phyloP scores from a whole-genome alignment of 2,888 invertebrate genomes.

The Serrognathus titanus region DNA sequence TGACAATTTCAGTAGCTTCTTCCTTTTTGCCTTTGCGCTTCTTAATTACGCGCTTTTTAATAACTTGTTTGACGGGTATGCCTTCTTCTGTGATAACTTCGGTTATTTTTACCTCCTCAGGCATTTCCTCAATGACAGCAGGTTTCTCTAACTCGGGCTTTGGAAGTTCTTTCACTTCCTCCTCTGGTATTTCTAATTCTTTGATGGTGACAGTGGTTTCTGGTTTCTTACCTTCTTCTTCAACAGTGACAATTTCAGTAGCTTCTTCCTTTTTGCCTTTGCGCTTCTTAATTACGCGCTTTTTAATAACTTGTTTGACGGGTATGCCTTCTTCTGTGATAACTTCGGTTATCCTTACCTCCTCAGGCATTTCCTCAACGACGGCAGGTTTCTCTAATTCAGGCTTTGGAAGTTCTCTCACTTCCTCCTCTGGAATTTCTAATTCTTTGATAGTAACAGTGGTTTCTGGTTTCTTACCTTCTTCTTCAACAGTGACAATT shows the following conservation, averaged over 20 bases:
- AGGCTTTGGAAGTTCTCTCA: neutral
- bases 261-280: conserved; percentile 33
- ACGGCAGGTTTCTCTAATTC: conserved; percentile 6
- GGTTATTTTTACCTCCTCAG: conserved; percentile 46
- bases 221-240: conserved; percentile 38
- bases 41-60: conserved; percentile 49
- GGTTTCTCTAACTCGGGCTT: conserved; percentile 30
- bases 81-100: conserved; percentile 37
- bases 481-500: conserved; percentile 34
- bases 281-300: conserved; percentile 29
- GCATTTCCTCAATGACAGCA: conserved; percentile 39
- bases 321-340: conserved; percentile 39
- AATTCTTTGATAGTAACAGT: conserved; percentile 32
- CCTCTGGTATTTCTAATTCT: conserved; percentile 26
- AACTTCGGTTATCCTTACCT: conserved; percentile 22
- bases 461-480: conserved; percentile 32
- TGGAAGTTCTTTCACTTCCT: conserved; percentile 28
- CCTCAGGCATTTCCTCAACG: conserved; percentile 24
- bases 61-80: conserved; percentile 30
- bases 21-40: conserved; percentile 46
- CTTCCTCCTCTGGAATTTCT: conserved; percentile 7
- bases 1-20: conserved; percentile 49
- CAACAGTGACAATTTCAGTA: conserved; percentile 35
- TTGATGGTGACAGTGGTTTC: conserved; percentile 34
- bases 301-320: conserved; percentile 30